These are phyloP conservation scores for Copidosoma aretas DNA, from an alignment of 2,888 invertebrate genomes.

Conservation along the genomic window DNA sequence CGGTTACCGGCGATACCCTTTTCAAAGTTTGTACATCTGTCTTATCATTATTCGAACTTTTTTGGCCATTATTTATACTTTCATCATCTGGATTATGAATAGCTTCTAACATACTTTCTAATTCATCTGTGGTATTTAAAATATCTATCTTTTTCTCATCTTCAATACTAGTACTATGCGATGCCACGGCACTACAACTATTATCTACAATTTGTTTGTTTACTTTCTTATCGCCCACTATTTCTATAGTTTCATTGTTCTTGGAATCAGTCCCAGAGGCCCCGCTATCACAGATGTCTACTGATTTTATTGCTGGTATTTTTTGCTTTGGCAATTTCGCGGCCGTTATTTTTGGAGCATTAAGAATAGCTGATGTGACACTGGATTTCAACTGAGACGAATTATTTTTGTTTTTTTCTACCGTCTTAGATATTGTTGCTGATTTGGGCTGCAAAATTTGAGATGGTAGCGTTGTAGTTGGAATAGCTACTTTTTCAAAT, in stretches of 20 bases:
- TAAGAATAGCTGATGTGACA: constrained; percentile 48
- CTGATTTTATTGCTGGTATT: constrained; percentile 15
- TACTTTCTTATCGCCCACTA: constrained; percentile 23
- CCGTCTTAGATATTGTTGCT: constrained; percentile 26
- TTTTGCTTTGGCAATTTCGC: constrained; percentile 44
- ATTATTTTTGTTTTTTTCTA: constrained; percentile 33
- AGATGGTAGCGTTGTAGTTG: constrained; percentile 39
- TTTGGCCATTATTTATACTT: constrained; percentile 51
- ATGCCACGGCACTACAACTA: constrained; percentile 19
- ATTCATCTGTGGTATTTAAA: constrained; percentile 60
- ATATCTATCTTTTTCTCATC: constrained; percentile 57
- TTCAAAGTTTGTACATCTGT: constrained; percentile 51
- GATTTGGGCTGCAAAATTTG: constrained; percentile 37
- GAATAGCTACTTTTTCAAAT: constrained; percentile 31
- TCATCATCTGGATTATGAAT: constrained; percentile 60
- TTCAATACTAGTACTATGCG: constrained; percentile 13
- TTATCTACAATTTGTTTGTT: constrained; percentile 22
- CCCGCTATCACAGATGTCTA: constrained; percentile 59
- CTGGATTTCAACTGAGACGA: constrained; percentile 27
- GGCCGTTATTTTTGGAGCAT: not conserved
- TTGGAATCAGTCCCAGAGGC: constrained; percentile 65
- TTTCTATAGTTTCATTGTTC: constrained; percentile 31
- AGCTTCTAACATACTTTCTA: constrained; percentile 62
- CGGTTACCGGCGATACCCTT: constrained; percentile 58
- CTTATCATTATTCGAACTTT: constrained; percentile 46